Evolutionary conservation across 2,797 vertebrate genomes (phyloP), one percentile per base, ranked within the genome.

Genomic region (Jordanella pulchra): DNA sequence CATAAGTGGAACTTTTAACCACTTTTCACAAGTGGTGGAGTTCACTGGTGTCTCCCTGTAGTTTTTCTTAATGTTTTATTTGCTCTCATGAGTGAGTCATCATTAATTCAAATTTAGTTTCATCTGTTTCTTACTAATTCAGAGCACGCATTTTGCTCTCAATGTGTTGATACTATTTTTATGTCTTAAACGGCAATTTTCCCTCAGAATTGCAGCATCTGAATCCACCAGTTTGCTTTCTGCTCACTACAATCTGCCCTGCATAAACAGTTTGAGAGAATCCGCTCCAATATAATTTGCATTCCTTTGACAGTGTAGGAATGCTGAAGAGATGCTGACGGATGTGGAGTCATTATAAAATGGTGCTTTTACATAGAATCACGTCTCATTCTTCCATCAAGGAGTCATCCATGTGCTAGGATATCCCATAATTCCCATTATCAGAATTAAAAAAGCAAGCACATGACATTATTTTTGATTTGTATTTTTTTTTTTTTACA

Each of bases 181-280:
- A 87, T 54, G 47, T 69, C 72, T 78, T 54, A 81, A 84, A 85
- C 66, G 70, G 79, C 67, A 54, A 73, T 71, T 76, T 83, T 81
- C 82, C 79, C 68, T 82, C 76, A 10, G 72, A 73, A 71, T 53
- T 45, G 75, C 28, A 71, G 71, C 74, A 81, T 86, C 76, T 85
- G 83, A 75, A 63, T 76, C 72, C 4, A 66, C 72, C 73, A 75
- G 30, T 68, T 82, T 65, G 61, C 81, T 76, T 71, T 72, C 72
- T 61, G 74, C 67, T 67, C n/a, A 1, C 67, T 65, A 65, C 70
- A 25, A 65, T 77, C 78, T 61, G 42, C 69, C 47, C 70, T 53
- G 76, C 76, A 73, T 74, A 69, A 39, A 78, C 75, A 80, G 63
- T 54, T 64, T 80, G 75, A 78, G 45, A 76, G 54, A 53, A 73